These are phyloP conservation scores for Zygothrica quintamaculata DNA, from an alignment of 2,888 invertebrate species.

Conservation along the genomic window DNA sequence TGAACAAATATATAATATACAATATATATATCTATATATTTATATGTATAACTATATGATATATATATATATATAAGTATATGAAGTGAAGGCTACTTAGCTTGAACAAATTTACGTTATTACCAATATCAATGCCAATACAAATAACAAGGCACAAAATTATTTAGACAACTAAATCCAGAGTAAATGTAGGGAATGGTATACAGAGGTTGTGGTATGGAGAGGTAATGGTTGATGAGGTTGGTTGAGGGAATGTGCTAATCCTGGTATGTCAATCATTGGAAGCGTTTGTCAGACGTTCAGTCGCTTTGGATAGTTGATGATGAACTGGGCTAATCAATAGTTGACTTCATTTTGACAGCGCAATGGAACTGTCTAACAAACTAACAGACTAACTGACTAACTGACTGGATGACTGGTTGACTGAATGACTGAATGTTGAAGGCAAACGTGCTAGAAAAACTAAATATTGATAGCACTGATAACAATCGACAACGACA, in stretches of 20 bases:
- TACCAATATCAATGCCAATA: constrained; percentile 75
- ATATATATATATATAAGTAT: constrained; percentile 1
- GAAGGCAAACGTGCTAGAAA: constrained; percentile 43
- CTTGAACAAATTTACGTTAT: constrained; percentile 59
- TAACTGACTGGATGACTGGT: constrained; percentile 20
- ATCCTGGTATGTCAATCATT: constrained; percentile 74
- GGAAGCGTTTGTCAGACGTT: constrained; percentile 48
- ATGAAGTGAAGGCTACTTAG: constrained; percentile 26
- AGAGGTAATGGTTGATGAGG: background rate
- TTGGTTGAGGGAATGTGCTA: constrained; percentile 49
- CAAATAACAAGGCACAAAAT: constrained; percentile 56
- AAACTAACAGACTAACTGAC: constrained; percentile 24
- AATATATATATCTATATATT: background rate
- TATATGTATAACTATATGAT: constrained; percentile 15
- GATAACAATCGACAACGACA: constrained; percentile 63
- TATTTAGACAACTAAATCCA: constrained; percentile 72
- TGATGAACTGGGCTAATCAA: constrained; percentile 59
- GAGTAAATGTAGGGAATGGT: constrained; percentile 59
- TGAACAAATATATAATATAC: constrained; percentile 1
- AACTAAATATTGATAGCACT: constrained; percentile 70
- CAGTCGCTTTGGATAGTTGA: constrained; percentile 50
- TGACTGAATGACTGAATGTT: constrained; percentile 14
- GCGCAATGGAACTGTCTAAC: constrained; percentile 17
- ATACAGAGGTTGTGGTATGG: constrained; percentile 46
- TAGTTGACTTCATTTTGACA: constrained; percentile 73